phyloP scores from a whole-genome alignment of 1,140 invertebrate species.

The Drosophila teissieri region DNA sequence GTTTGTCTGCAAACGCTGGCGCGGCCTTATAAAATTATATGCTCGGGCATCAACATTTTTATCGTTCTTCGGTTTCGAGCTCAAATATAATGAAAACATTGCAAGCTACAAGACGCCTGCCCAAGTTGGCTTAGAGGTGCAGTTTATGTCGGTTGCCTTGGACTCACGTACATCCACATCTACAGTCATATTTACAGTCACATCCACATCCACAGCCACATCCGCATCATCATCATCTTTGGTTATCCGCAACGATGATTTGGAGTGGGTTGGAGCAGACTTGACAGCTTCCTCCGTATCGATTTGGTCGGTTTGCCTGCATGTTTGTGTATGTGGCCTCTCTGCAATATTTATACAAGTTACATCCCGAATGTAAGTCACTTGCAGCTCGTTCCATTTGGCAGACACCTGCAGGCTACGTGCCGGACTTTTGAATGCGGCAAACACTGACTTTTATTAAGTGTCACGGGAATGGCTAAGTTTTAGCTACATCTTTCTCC shows the following conservation, averaged over 20 bases:
- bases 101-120: slow-evolving; percentile 1
- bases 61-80: slow-evolving; percentile 39
- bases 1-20: slow-evolving; percentile 23
- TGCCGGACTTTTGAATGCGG: slow-evolving; percentile 32
- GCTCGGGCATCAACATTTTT: slow-evolving; percentile 45
- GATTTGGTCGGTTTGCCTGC: slow-evolving; percentile 23
- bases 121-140: slow-evolving; percentile 36
- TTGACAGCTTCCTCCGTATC: slow-evolving; percentile 9
- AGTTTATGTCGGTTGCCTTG: slow-evolving; percentile 37
- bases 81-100: slow-evolving; percentile 61
- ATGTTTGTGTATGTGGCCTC: slow-evolving; percentile 30
- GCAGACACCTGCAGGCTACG: slow-evolving; percentile 41
- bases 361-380: slow-evolving; percentile 39
- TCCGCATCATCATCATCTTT: slow-evolving; percentile 23
- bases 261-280: not conserved
- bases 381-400: slow-evolving; percentile 21
- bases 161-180: slow-evolving; percentile 20
- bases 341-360: slow-evolving; percentile 41
- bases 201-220: not conserved
- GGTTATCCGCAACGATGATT: slow-evolving; percentile 41
- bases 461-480: slow-evolving; percentile 11
- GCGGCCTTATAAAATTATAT: slow-evolving; percentile 63
- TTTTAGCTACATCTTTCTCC: not conserved
- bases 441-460: slow-evolving; percentile 61
- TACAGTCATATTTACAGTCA: not conserved